Percentiles rank a stretch among this genome's conserved stretches.
Conservation (phyloP, 2,888 invertebrate species). For the Leucania comma region DNA sequence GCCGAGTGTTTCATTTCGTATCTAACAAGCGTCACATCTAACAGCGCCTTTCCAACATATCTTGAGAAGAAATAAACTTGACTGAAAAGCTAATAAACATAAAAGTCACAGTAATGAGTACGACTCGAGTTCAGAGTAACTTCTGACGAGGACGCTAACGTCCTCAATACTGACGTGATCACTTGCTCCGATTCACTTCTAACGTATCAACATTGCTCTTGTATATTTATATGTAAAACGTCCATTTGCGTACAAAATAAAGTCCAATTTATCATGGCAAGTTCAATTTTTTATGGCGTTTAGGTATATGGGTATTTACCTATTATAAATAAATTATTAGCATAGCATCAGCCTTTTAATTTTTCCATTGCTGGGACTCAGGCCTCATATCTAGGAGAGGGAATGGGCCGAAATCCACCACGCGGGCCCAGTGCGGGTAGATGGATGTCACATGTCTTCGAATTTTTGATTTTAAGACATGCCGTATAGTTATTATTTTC, state of each 20-base stretch:
- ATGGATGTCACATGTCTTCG: too few species aligned
- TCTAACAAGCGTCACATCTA: background rate
- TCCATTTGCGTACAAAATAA: background rate
- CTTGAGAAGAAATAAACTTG: constrained; percentile 13
- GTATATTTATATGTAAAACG: background rate
- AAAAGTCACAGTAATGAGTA: constrained; percentile 44
- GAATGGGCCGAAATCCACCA: too few species aligned
- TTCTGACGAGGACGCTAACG: constrained; percentile 29
- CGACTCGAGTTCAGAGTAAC: constrained; percentile 33
- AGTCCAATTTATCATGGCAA: too few species aligned
- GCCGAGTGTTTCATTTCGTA: background rate
- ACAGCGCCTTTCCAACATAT: constrained; percentile 22
- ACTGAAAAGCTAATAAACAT: constrained; percentile 35
- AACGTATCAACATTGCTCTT: background rate
- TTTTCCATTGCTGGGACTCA: too few species aligned
- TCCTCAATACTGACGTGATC: constrained; percentile 21
- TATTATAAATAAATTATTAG: too few species aligned
- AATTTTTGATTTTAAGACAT: too few species aligned
- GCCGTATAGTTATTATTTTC: too few species aligned
- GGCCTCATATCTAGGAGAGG: too few species aligned
- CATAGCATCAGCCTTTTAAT: too few species aligned
- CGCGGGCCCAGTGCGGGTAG: too few species aligned
- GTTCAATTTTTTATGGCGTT: too few species aligned
- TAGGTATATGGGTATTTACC: too few species aligned
- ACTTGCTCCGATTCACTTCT: background rate